Evolutionary conservation across 2,888 invertebrate species (phyloP).

Genomic region (Acanthosoma haemorrhoidale): DNA sequence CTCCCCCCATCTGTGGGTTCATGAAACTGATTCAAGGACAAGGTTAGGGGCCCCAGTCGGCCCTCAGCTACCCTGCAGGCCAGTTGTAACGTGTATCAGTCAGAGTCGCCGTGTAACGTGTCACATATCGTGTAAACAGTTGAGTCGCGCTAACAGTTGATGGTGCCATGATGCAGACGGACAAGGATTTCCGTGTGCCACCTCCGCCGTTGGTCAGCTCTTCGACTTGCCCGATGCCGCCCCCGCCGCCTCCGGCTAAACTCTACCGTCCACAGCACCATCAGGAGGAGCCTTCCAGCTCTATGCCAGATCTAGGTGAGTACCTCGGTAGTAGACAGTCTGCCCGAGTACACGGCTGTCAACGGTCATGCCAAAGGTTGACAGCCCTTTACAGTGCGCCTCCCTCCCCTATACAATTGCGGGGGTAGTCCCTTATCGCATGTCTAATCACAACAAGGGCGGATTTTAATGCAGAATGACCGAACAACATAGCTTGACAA

Average conservation of each 20-base stretch:
- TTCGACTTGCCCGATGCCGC: slow-evolving; percentile 39
- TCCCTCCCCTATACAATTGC: too few species aligned
- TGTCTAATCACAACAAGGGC: too few species aligned
- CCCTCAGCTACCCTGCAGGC: slow-evolving; percentile 4
- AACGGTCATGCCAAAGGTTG: too few species aligned
- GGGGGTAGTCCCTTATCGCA: too few species aligned
- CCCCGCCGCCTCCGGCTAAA: slow-evolving; percentile 38
- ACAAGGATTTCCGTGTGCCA: slow-evolving; percentile 42
- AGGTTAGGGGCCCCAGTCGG: slow-evolving; percentile 39
- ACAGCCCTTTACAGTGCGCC: too few species aligned
- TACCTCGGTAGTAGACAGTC: too few species aligned
- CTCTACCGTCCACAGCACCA: slow-evolving; percentile 37
- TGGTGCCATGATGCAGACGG: slow-evolving; percentile 25
- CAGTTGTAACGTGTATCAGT: not conserved
- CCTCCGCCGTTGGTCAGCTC: slow-evolving; percentile 42
- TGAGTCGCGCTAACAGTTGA: slow-evolving; percentile 11
- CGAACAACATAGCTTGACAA: too few species aligned
- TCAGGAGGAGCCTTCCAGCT: slow-evolving; percentile 43
- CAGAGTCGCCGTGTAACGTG: not conserved
- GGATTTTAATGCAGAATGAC: too few species aligned
- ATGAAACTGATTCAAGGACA: slow-evolving; percentile 42
- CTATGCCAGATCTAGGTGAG: slow-evolving; percentile 43
- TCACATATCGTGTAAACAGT: not conserved
- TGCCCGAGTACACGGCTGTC: too few species aligned
- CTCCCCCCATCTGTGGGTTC: slow-evolving; percentile 37